A percentile compares a stretch with the other conserved stretches of the same genome.
phyloP scores from a whole-genome alignment of 2,888 invertebrate species.

The Nomada ferruginata region DNA sequence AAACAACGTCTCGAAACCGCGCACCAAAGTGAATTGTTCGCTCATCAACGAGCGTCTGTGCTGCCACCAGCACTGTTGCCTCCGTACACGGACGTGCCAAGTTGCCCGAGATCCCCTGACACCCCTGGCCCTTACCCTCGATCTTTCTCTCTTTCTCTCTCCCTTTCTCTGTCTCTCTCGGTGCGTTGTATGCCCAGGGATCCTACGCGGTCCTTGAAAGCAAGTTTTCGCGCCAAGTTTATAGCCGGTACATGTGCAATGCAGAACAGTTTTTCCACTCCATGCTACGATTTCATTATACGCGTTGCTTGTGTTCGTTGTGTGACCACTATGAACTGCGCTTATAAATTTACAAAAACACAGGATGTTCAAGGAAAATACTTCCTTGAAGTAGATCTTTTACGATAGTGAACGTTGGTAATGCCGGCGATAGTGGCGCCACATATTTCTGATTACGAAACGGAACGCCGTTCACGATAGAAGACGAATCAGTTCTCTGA shows the following conservation, averaged over 20 bases:
- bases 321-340: background rate
- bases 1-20: conserved; percentile 63
- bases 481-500: conserved; percentile 40
- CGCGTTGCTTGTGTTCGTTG: background rate
- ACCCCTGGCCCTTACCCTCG: conserved; percentile 53
- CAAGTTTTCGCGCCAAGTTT: conserved; percentile 67
- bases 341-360: conserved; percentile 28
- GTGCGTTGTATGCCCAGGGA: conserved; percentile 43
- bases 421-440: conserved; percentile 67
- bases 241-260: conserved; percentile 28
- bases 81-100: conserved; percentile 70
- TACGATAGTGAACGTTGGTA: conserved; percentile 69
- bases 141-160: conserved; percentile 39
- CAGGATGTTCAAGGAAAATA: conserved; percentile 47
- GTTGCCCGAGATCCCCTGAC: conserved; percentile 67
- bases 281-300: conserved; percentile 3
- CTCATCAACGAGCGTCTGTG: conserved; percentile 70
- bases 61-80: conserved; percentile 66
- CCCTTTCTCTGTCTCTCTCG: conserved; percentile 39
- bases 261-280: conserved; percentile 11
- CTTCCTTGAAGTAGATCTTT: conserved; percentile 66
- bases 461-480: conserved; percentile 51
- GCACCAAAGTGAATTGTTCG: conserved; percentile 69
- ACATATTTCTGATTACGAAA: conserved; percentile 58
- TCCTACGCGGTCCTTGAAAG: conserved; percentile 64